phyloP scores from a whole-genome alignment of 2,888 invertebrate genomes.

The Gryllus longicercus region DNA sequence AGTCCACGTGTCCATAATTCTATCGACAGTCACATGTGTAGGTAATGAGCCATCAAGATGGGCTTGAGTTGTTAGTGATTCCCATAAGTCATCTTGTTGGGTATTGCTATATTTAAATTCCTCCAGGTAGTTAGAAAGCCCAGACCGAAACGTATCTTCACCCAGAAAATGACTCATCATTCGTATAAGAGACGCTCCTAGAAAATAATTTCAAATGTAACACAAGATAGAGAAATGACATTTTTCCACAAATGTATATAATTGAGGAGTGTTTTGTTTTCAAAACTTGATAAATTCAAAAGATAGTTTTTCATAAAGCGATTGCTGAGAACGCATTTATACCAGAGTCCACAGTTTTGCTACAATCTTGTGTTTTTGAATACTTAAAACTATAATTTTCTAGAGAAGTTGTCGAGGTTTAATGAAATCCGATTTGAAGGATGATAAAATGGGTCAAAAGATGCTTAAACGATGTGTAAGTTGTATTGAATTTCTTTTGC shows the following conservation, averaged over 20 bases:
- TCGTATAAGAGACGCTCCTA: conserved; percentile 64
- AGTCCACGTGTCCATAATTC: conserved; percentile 51
- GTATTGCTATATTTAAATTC: conserved; percentile 47
- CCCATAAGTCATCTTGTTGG: conserved; percentile 51
- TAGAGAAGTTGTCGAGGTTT: neutral
- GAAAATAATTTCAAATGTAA: conserved; percentile 30
- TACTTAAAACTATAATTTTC: neutral
- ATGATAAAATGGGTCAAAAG: too few species aligned
- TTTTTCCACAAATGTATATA: too few species aligned
- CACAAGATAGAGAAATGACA: too few species aligned
- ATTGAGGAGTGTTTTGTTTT: too few species aligned
- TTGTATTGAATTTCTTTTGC: too few species aligned
- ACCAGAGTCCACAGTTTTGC: too few species aligned
- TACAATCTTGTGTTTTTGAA: too few species aligned
- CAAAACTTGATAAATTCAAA: too few species aligned
- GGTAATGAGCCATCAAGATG: conserved; percentile 41
- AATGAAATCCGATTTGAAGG: too few species aligned
- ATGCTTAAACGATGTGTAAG: too few species aligned
- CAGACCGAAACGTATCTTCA: conserved; percentile 55
- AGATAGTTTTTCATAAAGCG: too few species aligned
- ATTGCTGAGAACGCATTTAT: too few species aligned
- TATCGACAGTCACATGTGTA: conserved; percentile 40
- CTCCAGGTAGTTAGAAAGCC: conserved; percentile 53
- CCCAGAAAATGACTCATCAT: conserved; percentile 72
- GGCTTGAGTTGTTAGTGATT: conserved; percentile 46